These are phyloP conservation scores for Prunella strophiata DNA, from an alignment of 2,797 vertebrate genomes.

Conservation along the genomic window DNA sequence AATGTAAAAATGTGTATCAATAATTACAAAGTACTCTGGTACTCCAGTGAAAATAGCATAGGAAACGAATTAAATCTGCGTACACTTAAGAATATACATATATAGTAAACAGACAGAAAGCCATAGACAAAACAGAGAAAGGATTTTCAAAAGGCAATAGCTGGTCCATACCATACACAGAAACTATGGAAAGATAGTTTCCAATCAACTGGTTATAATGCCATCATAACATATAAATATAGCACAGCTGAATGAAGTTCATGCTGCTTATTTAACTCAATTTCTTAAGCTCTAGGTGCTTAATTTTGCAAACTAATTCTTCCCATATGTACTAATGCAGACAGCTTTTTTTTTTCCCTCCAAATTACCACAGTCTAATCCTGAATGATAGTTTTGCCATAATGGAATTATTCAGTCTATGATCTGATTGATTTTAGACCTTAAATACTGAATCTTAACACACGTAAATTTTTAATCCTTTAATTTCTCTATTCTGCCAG, in stretches of 20 bases:
- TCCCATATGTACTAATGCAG: background rate
- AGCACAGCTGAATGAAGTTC: background rate
- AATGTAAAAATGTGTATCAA: background rate
- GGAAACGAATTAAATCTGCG: background rate
- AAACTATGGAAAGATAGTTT: background rate
- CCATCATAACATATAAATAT: background rate
- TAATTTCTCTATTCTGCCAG: slow-evolving; percentile 64
- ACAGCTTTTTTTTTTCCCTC: background rate
- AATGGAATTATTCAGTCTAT: slow-evolving; percentile 67
- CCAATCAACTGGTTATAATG: background rate
- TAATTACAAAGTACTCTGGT: background rate
- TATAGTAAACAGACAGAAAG: background rate
- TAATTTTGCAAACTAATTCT: slow-evolving; percentile 18
- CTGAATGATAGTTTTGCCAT: slow-evolving; percentile 63
- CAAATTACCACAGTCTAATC: slow-evolving; percentile 53
- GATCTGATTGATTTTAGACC: slow-evolving; percentile 71
- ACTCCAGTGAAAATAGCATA: background rate
- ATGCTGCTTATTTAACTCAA: background rate
- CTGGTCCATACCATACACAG: background rate
- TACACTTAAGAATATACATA: background rate
- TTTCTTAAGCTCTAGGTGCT: background rate
- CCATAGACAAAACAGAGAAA: background rate
- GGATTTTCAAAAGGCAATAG: background rate
- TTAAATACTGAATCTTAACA: slow-evolving; percentile 68
- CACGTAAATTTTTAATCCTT: slow-evolving; percentile 70